phyloP scores from a whole-genome alignment of 1,140 invertebrate species.

The Pogonomyrmex barbatus region DNA sequence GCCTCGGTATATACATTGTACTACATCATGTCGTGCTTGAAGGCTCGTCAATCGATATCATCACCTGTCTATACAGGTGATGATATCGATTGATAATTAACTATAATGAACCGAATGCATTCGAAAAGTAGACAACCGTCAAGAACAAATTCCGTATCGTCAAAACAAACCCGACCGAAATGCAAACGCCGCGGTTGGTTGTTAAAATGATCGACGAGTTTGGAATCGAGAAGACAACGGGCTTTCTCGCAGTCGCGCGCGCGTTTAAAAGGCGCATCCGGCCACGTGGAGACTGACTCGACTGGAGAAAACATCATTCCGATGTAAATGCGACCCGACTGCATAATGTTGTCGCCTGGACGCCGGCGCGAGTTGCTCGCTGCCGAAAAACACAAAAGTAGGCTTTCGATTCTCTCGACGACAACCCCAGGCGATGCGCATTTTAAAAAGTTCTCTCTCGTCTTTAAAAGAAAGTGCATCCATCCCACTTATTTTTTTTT shows the following conservation, averaged over 20 bases:
- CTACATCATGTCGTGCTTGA: background rate
- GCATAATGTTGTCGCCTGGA: slow-evolving; percentile 43
- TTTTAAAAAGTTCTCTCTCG: background rate
- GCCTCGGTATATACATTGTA: background rate
- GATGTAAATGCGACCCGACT: slow-evolving; percentile 70
- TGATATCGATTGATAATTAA: too few relatives aligned
- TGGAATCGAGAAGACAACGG: slow-evolving; percentile 23
- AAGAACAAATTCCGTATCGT: background rate
- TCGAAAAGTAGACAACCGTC: background rate
- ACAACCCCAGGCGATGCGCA: slow-evolving; percentile 29
- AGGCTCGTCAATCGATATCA: background rate
- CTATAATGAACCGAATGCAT: background rate
- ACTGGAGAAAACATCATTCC: slow-evolving; percentile 63
- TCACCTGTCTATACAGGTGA: background rate
- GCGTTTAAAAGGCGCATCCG: slow-evolving; percentile 53
- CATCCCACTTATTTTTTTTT: background rate
- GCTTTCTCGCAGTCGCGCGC: slow-evolving; percentile 33
- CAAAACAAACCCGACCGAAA: too few relatives aligned
- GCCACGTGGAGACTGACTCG: slow-evolving; percentile 40
- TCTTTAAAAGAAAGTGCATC: background rate
- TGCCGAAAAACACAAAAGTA: slow-evolving; percentile 47
- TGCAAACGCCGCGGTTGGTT: background rate
- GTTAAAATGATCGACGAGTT: slow-evolving; percentile 24
- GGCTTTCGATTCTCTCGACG: slow-evolving; percentile 66
- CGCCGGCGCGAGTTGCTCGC: background rate